Evolutionary conservation across 2,113 vertebrate species (phyloP), one percentile per base, ranked within the genome.

Genomic region (Orientallactaga bullata): DNA sequence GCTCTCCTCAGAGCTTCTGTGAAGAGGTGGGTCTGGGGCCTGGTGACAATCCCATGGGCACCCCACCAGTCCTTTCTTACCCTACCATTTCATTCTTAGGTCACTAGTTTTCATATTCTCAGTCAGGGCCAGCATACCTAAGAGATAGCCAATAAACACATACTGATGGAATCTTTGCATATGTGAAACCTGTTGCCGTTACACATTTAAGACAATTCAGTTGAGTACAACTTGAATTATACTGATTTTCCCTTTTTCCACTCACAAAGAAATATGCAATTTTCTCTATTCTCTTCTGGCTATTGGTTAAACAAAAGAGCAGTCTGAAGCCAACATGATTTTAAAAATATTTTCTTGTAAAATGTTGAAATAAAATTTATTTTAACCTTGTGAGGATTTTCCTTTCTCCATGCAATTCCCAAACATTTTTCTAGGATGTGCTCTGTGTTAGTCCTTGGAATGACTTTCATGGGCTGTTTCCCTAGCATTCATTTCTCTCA

Each of bases 241-340:
- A 78, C 12, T 80, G 76, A 72, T 32, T 35, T 23, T 63, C 66
- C 39, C 72, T 16, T 55, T 55, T 42, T 21, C 18, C 68, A 7
- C 58, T 21, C 35, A 9, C 76, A 68, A 58, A 77, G 23, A 77
- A 20, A 26, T 76, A 16, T 7, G 66, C 68, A 55, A 66, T 82
- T 78, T 82, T 88, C 58, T 85, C 24, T 90, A 69, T 65, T 82
- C 55, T 88, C 73, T 51, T 71, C n/a, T 69, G 47, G n/a, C n/a
- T 93, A 60, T 68, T 58, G 63, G 58, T 82, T 83, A 82, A 96
- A 63, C 65, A 86, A 78, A 77, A 90, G 74, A 78, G 51, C 81
- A 88, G 30, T 77, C n/a, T 87, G 37, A 86, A 32, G 51, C 4
- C 37, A 84, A 66, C 10, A 30, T 86, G 69, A 74, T 55, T 84